phyloP scores from a whole-genome alignment of 2,113 vertebrate species.

The Morone saxatilis region DNA sequence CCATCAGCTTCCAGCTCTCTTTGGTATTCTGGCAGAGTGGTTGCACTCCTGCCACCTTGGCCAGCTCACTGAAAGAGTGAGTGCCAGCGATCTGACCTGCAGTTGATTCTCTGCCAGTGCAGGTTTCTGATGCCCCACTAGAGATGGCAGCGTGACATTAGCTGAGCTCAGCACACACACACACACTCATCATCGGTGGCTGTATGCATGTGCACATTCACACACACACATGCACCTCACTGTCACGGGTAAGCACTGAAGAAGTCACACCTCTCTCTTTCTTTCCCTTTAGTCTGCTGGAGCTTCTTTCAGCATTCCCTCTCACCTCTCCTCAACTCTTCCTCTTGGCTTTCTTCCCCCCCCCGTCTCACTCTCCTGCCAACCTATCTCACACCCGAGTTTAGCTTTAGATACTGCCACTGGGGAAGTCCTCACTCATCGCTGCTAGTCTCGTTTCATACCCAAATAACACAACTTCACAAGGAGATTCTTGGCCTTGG shows the following conservation, averaged over 20 bases:
- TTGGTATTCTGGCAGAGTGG: constrained; percentile 66
- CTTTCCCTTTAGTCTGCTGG: background rate
- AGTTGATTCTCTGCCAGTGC: constrained; percentile 69
- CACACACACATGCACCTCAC: constrained; percentile 31
- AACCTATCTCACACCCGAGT: constrained; percentile 50
- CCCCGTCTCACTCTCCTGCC: constrained; percentile 15
- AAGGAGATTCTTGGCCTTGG: constrained; percentile 39
- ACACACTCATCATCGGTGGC: background rate
- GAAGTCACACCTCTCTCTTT: constrained; percentile 59
- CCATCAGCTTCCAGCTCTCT: constrained; percentile 35
- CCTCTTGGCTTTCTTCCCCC: constrained; percentile 30
- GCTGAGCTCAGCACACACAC: constrained; percentile 65
- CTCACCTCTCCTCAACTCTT: constrained; percentile 57
- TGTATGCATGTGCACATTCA: constrained; percentile 13
- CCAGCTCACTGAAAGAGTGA: constrained; percentile 50
- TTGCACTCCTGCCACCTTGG: constrained; percentile 51
- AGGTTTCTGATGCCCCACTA: constrained; percentile 67
- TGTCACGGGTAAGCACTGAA: constrained; percentile 38
- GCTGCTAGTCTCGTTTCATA: constrained; percentile 52
- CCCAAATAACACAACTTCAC: constrained; percentile 69
- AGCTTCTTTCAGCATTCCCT: constrained; percentile 53
- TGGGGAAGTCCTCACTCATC: constrained; percentile 58
- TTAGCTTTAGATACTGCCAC: constrained; percentile 53
- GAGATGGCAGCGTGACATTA: constrained; percentile 68
- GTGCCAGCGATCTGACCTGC: constrained; percentile 65